phyloP scores from a whole-genome alignment of 2,888 invertebrate genomes.

The Diadromus collaris region DNA sequence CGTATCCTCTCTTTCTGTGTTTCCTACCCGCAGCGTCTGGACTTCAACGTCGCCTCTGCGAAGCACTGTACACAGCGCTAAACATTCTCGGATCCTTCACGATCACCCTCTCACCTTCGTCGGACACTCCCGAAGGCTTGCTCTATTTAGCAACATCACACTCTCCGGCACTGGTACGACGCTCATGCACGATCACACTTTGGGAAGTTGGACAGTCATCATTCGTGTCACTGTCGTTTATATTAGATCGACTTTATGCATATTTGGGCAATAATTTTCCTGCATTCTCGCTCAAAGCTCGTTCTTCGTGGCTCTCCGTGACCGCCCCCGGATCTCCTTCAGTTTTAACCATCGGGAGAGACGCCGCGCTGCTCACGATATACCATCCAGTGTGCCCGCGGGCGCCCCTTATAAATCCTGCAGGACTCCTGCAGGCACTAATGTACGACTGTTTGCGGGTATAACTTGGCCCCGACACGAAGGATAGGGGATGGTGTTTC shows the following conservation, averaged over 20 bases:
- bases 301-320: slow-evolving; percentile 44
- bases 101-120: slow-evolving; percentile 56
- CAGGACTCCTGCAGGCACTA: slow-evolving; percentile 79
- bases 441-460: slow-evolving; percentile 80
- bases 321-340: slow-evolving; percentile 61
- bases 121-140: slow-evolving; percentile 24
- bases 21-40: slow-evolving; percentile 19
- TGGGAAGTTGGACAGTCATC: slow-evolving; percentile 18
- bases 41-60: neutral
- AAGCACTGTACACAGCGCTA: slow-evolving; percentile 54
- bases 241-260: slow-evolving; percentile 40
- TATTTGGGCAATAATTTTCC: slow-evolving; percentile 13
- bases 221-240: slow-evolving; percentile 33
- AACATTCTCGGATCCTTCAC: slow-evolving; percentile 55
- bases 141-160: slow-evolving; percentile 21
- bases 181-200: neutral
- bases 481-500: slow-evolving; percentile 78
- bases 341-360: slow-evolving; percentile 72
- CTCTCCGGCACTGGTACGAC: slow-evolving; percentile 20
- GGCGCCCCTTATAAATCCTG: slow-evolving; percentile 79
- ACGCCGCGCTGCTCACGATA: slow-evolving; percentile 65
- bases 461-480: slow-evolving; percentile 80
- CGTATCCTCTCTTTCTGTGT: slow-evolving; percentile 21
- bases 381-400: slow-evolving; percentile 72
- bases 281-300: slow-evolving; percentile 38